Percentiles rank a stretch among this genome's conserved stretches.
These are phyloP conservation scores for Falco cherrug DNA, from an alignment of 2,797 vertebrate species.

Conservation along the genomic window DNA sequence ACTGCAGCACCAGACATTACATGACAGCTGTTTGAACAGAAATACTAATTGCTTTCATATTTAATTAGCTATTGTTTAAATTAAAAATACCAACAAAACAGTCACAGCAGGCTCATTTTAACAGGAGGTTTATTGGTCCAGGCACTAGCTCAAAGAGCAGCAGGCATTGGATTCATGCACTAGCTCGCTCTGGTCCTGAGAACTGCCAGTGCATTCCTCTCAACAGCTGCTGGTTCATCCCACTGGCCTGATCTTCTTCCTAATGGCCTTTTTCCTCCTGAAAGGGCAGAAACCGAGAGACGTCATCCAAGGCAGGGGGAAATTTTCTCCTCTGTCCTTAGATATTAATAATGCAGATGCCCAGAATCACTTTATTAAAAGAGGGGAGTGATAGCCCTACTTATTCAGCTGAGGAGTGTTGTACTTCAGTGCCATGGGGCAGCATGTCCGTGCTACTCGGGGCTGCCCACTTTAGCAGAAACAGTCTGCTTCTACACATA, in stretches of 20 bases:
- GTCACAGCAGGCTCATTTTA: slow-evolving; percentile 62
- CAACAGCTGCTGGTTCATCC: slow-evolving; percentile 34
- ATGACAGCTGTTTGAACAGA: slow-evolving; percentile 72
- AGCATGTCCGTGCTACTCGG: neutral
- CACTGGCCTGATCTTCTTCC: neutral
- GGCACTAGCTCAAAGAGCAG: slow-evolving; percentile 48
- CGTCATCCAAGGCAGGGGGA: neutral
- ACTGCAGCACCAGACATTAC: slow-evolving; percentile 52
- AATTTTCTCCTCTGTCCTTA: neutral
- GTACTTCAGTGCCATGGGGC: neutral
- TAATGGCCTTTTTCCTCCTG: neutral
- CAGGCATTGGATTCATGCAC: neutral
- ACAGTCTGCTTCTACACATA: neutral
- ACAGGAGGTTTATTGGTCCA: slow-evolving; percentile 55
- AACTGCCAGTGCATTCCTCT: slow-evolving; percentile 16
- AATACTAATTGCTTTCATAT: slow-evolving; percentile 73
- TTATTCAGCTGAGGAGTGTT: neutral
- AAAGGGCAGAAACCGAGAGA: neutral
- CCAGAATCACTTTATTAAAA: neutral
- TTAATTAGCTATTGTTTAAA: slow-evolving; percentile 75
- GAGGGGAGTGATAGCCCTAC: neutral
- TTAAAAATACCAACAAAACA: slow-evolving; percentile 71
- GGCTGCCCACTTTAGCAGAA: neutral
- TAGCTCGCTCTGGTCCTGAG: slow-evolving; percentile 22
- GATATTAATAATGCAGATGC: neutral